Base-by-base conservation (phyloP, 2,888 invertebrate genomes). In the Eupelmus urozonus region DNA sequence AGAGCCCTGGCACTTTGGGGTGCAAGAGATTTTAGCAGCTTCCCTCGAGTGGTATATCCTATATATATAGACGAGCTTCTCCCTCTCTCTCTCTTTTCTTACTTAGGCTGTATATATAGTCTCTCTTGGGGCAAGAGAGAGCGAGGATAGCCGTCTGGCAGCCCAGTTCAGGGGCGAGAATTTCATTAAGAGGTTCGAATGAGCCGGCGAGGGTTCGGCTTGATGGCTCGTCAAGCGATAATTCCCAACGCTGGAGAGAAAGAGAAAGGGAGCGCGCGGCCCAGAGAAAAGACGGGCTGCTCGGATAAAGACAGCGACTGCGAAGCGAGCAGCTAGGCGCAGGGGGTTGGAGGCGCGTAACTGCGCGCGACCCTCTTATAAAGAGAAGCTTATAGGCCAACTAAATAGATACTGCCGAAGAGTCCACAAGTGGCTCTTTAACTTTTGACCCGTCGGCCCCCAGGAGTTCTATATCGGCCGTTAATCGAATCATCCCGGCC, bases 181-280 rank as follows among this genome's bases (percentile, higher is more conserved):
- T 90, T 90, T 90, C 90, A 90, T 90, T 90, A 90, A 90, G 90
- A 89, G 90, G 88, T 88, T 88, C 88, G 89, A 90, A 89, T 87
- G 89, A 88, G 87, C 87, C 85, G 87, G 70, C 18, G 2, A 74
- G 40, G 88, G 88, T 86, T 88, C 88, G 88, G 87, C 86, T 89
- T 88, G 89, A 89, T 89, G 89, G 89, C 85, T 89, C 89, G 89
- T 89, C 89, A 88, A 89, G 88, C 88, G 89, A 89, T 89, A 89
- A 89, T 89, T 89, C 89, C 88, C 89, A 87, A 9, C 87, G 87
- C 85, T 85, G 53, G 59, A 78, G 45, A 60, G n/a, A n/a, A n/a
- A n/a, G 55, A 51, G 55, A 80, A 60, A 71, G 79, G 29, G n/a
- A n/a, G n/a, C n/a, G n/a, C n/a, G n/a, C n/a, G n/a, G n/a, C n/a